These are phyloP conservation scores for Platyura marginata DNA, from an alignment of 1,140 invertebrate genomes.

Conservation along the genomic window DNA sequence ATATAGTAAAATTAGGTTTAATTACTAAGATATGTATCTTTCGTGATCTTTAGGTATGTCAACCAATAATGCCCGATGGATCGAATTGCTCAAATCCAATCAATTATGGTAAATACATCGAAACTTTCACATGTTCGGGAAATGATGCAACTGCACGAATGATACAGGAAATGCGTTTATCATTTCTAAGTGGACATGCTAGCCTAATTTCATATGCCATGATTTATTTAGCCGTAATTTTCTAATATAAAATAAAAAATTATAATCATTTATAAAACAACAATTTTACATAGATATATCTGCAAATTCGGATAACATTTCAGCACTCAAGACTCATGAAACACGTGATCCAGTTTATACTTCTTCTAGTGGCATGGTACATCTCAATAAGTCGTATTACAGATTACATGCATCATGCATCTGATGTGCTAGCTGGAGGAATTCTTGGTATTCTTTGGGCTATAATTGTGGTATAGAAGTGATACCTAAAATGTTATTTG, in stretches of 20 bases:
- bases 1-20: background rate
- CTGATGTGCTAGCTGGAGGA: no score
- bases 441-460: slow-evolving; percentile 37
- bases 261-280: slow-evolving; percentile 25
- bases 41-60: slow-evolving; percentile 42
- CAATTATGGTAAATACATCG: slow-evolving; percentile 42
- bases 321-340: slow-evolving; percentile 50
- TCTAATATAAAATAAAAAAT: slow-evolving; percentile 4
- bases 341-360: slow-evolving; percentile 54
- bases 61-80: slow-evolving; percentile 30
- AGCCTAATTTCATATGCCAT: slow-evolving; percentile 65
- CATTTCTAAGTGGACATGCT: slow-evolving; percentile 67
- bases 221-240: slow-evolving; percentile 61
- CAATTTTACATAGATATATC: slow-evolving; percentile 56
- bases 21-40: background rate
- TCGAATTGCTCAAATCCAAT: slow-evolving; percentile 30
- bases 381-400: no score
- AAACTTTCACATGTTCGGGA: slow-evolving; percentile 38
- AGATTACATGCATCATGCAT: slow-evolving; percentile 93
- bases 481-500: background rate
- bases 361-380: slow-evolving; percentile 56
- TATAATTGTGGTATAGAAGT: no score
- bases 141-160: slow-evolving; percentile 31
- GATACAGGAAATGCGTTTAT: slow-evolving; percentile 55
- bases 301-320: slow-evolving; percentile 62